Conservation (phyloP, 2,888 invertebrate genomes). For the Lucinisca nassula region DNA sequence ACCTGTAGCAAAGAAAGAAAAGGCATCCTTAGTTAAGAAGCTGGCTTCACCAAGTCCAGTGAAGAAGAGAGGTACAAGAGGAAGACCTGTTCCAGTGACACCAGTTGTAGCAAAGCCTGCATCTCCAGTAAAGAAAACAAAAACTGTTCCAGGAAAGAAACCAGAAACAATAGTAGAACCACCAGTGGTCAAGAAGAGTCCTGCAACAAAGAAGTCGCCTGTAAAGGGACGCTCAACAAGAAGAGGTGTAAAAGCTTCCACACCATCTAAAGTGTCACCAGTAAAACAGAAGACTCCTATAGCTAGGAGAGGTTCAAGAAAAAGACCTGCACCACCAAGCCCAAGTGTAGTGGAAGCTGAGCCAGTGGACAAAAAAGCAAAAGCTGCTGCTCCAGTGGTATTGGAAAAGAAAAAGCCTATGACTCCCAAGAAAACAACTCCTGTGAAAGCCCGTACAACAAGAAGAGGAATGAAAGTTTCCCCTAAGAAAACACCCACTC, state of each 20-base stretch:
- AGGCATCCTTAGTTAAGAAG: neutral
- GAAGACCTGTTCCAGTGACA: neutral
- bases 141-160: conserved; percentile 17
- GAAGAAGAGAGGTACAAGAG: conserved; percentile 21
- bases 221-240: conserved; percentile 15
- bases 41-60: conserved; percentile 4
- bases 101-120: neutral
- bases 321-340: neutral
- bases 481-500: neutral
- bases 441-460: neutral
- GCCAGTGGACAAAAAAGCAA: neutral
- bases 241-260: neutral
- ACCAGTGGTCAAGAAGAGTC: neutral
- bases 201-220: conserved; percentile 22
- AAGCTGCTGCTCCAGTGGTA: neutral
- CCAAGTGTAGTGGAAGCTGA: neutral
- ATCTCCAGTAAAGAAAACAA: neutral
- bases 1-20: conserved; percentile 24
- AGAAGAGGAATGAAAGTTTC: neutral
- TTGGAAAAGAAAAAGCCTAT: neutral
- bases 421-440: neutral
- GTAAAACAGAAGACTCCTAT: neutral
- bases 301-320: neutral
- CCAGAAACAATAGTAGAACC: neutral
- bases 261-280: neutral